phyloP scores from a whole-genome alignment of 2,797 vertebrate species.

The Esox lucius region DNA sequence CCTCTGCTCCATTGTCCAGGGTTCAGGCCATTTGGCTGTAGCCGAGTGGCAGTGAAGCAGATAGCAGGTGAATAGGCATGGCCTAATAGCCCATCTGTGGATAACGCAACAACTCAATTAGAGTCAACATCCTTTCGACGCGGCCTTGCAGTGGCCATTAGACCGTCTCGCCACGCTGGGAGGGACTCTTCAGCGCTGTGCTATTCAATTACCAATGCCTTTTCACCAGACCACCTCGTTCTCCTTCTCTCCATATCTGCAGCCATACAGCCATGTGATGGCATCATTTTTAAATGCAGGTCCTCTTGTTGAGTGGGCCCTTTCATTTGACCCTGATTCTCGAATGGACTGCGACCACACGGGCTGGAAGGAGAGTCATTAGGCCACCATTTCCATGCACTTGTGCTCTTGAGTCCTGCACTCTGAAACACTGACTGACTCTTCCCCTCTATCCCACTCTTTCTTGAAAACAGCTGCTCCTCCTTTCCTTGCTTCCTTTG shows the following conservation, averaged over 20 bases:
- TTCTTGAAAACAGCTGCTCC: slow-evolving; percentile 35
- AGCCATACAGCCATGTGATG: slow-evolving; percentile 42
- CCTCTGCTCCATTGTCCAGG: slow-evolving; percentile 58
- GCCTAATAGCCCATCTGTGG: slow-evolving; percentile 74
- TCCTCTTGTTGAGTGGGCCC: slow-evolving; percentile 48
- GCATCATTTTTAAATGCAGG: slow-evolving; percentile 52
- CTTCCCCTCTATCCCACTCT: slow-evolving; percentile 25
- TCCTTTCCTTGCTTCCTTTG: slow-evolving; percentile 15
- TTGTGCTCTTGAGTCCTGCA: slow-evolving; percentile 11
- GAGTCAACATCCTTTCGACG: slow-evolving; percentile 67
- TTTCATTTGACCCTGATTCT: slow-evolving; percentile 68
- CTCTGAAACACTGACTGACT: slow-evolving; percentile 2
- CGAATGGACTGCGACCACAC: slow-evolving; percentile 53
- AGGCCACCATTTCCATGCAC: slow-evolving; percentile 9
- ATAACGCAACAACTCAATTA: slow-evolving; percentile 73
- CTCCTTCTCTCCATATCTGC: slow-evolving; percentile 46
- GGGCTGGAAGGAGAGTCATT: slow-evolving; percentile 18
- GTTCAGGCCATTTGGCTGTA: slow-evolving; percentile 64
- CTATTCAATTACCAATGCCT: slow-evolving; percentile 52
- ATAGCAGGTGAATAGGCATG: slow-evolving; percentile 65
- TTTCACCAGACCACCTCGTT: slow-evolving; percentile 54
- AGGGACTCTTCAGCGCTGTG: slow-evolving; percentile 70
- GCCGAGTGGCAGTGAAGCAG: slow-evolving; percentile 47
- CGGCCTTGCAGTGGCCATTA: slow-evolving; percentile 70
- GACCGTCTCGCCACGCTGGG: slow-evolving; percentile 50